Evolutionary conservation across 2,797 vertebrate genomes (phyloP).

Genomic region (Tenualosa thibaudeaui): DNA sequence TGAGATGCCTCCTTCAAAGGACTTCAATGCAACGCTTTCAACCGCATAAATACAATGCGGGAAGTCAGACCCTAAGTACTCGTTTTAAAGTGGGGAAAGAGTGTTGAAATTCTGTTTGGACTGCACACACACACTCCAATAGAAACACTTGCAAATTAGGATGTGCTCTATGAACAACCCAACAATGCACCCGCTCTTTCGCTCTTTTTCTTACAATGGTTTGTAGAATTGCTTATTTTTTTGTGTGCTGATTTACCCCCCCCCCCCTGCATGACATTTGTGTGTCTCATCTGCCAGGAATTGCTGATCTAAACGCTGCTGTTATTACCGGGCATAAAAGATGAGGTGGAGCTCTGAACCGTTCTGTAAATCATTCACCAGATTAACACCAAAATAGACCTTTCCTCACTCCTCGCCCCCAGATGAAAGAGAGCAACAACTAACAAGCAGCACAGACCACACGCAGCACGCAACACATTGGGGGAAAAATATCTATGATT

Average conservation of each 20-base stretch:
- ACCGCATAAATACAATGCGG: not conserved
- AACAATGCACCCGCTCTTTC: not conserved
- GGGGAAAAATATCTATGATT: not conserved
- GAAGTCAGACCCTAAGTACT: not conserved
- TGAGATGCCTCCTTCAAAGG: slow-evolving; percentile 8
- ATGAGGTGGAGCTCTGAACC: not conserved
- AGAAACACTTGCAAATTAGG: not conserved
- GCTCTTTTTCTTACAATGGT: no score
- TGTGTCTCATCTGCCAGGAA: not conserved
- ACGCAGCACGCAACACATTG: not conserved
- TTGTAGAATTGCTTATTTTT: not conserved
- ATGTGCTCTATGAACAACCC: not conserved
- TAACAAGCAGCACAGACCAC: not conserved
- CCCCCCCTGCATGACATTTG: slow-evolving; percentile 27
- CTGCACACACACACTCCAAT: not conserved
- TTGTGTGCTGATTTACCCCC: slow-evolving; percentile 39
- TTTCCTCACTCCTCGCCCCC: not conserved
- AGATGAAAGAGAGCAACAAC: not conserved
- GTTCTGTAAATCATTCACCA: slow-evolving; percentile 3
- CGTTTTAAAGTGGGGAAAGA: not conserved
- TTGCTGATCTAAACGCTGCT: not conserved
- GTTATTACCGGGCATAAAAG: not conserved
- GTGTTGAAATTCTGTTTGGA: not conserved
- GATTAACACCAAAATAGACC: slow-evolving; percentile 7
- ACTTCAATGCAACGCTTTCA: not conserved